Conservation (phyloP, 2,888 invertebrate species). For the Anaspis maculata region DNA sequence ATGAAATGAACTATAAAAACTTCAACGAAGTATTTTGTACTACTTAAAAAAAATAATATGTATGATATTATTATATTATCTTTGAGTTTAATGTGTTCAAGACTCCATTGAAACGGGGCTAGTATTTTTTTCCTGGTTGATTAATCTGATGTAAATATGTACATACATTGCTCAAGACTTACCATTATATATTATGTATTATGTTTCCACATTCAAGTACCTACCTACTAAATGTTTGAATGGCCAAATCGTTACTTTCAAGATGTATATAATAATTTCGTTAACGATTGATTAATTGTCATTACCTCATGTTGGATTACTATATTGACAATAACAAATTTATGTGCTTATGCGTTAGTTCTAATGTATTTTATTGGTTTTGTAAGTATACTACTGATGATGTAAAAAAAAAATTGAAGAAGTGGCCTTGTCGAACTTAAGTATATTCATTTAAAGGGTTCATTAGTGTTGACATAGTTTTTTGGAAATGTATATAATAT, state of each 20-base stretch:
- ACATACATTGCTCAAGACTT: constrained; percentile 25
- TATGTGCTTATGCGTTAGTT: constrained; percentile 6
- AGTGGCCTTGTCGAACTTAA: constrained; percentile 31
- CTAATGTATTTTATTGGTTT: constrained; percentile 4
- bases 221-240: no score
- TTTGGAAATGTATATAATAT: constrained; percentile 25
- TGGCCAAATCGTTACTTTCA: no score
- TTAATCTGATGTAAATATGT: constrained; percentile 27
- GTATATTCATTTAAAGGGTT: constrained; percentile 23
- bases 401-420: constrained; percentile 19
- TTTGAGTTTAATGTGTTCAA: no score
- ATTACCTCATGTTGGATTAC: constrained; percentile 5
- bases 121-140: no score
- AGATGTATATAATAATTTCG: no score
- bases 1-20: no score
- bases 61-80: constrained; percentile 2
- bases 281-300: neutral
- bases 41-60: neutral
- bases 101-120: no score
- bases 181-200: no score
- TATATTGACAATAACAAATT: constrained; percentile 17
- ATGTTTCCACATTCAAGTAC: no score
- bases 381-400: constrained; percentile 13
- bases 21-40: no score
- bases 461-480: constrained; percentile 25